Evolutionary conservation across 1,140 invertebrate genomes (phyloP).

Genomic region (Caenorhabditis latens): DNA sequence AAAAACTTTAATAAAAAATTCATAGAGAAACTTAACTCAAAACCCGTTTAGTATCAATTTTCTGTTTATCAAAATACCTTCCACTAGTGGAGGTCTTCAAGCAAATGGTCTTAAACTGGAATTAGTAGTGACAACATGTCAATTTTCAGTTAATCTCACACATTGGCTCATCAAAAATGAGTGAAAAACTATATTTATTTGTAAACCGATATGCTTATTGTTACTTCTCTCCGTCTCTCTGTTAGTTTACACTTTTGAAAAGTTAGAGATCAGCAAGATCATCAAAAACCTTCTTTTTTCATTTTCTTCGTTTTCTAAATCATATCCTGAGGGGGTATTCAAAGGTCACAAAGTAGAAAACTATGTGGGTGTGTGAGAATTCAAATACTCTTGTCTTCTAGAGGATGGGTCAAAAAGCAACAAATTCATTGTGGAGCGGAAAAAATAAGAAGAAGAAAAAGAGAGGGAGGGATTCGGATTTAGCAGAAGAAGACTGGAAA

Average conservation of each 20-base stretch:
- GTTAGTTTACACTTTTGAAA: background rate
- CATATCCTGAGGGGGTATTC: background rate
- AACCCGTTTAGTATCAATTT: no score
- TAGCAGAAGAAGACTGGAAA: background rate
- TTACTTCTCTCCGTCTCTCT: background rate
- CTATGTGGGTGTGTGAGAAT: background rate
- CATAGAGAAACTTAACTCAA: no score
- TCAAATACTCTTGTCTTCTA: background rate
- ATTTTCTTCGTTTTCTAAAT: slow-evolving; percentile 10
- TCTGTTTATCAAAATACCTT: no score
- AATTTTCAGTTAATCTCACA: no score
- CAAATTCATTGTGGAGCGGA: background rate
- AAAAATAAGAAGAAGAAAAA: background rate
- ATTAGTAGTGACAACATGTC: no score
- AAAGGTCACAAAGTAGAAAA: slow-evolving; percentile 30
- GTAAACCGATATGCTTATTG: no score
- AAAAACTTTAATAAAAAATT: no score
- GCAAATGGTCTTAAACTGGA: no score
- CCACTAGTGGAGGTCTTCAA: no score
- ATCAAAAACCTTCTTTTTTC: background rate
- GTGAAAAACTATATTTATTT: no score
- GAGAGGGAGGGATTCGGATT: background rate
- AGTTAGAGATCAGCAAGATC: background rate
- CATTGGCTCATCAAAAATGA: no score
- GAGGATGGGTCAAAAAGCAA: slow-evolving; percentile 5